A percentile compares a stretch with the other conserved stretches of the same genome.
Evolutionary conservation across 2,888 invertebrate genomes (phyloP).

Genomic region (Lottia gigantea): DNA sequence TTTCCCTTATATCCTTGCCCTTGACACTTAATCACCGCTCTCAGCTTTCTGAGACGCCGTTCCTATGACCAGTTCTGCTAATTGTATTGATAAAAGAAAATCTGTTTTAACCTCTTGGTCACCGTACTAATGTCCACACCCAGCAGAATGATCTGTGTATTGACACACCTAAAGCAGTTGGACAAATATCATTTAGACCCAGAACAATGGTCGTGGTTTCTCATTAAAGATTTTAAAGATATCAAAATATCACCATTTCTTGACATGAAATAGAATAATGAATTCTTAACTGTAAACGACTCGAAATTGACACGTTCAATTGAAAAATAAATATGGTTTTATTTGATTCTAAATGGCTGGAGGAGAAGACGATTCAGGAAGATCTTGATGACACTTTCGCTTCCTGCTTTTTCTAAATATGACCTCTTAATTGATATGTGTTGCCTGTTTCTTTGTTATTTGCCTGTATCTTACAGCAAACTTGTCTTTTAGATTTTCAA

Average conservation of each 20-base stretch:
- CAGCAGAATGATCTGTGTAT: neutral
- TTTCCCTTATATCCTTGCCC: neutral
- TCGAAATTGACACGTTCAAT: neutral
- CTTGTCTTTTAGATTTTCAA: too few species aligned
- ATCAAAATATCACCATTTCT: neutral
- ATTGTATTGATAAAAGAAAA: neutral
- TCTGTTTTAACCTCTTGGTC: neutral
- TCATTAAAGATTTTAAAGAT: neutral
- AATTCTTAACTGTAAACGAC: neutral
- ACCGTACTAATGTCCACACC: neutral
- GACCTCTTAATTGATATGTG: too few species aligned
- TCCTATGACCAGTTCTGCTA: neutral
- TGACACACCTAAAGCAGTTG: neutral
- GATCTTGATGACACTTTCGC: neutral
- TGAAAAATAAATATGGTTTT: neutral
- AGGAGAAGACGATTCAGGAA: neutral
- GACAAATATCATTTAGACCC: neutral
- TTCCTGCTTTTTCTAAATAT: neutral
- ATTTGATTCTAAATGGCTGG: neutral
- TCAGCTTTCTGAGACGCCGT: neutral
- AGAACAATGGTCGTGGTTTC: neutral
- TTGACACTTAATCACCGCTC: neutral
- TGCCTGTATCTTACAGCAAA: too few species aligned
- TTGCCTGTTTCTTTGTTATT: too few species aligned
- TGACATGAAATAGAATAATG: conserved; percentile 9